Base-by-base conservation (phyloP, 1,140 invertebrate species). In the Fopius arisanus region DNA sequence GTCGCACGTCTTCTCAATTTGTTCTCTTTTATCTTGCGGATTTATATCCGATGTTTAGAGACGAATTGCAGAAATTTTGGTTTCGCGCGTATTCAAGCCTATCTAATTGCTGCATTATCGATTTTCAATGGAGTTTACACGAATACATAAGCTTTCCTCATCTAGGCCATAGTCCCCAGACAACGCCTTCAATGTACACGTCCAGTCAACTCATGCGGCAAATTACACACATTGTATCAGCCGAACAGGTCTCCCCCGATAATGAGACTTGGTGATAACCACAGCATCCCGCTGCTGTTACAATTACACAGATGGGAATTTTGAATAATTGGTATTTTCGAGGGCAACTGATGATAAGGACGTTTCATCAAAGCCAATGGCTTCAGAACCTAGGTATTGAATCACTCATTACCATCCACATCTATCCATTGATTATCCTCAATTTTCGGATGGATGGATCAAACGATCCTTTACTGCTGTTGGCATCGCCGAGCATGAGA, bases 51-150 rank as follows among this genome's bases (percentile, higher is more conserved):
- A n/a, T 51, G 43, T 51, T 2, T 3, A 51, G n/a, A 51, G 14
- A 51, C 19, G 4, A 19, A 14, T 14, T 16, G 19, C 6, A n/a
- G 19, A 59, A 59, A 23, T 59, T 59, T 59, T 59, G 54, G 54
- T 23, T 59, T 59, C 6, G 23, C 19, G 7, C 54, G 19, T 59
- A 59, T 59, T 4, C 23, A 21, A 26, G 54, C 23, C 23, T 7
- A 26, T 59, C 54, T n/a, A n/a, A n/a, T n/a, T n/a, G 54, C n/a
- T 73, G 72, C 72, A 73, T 73, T 73, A 73, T 73, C 48, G 72
- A 73, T 73, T 73, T 68, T 73, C 72, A 51, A 73, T 73, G 23
- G 48, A 51, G 66, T 68, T 73, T 67, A 73, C 66, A 73, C 28
- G 66, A 73, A 73, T 73, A 73, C 72, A 73, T 67, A 67, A 73